Evolutionary conservation across 2,888 invertebrate genomes (phyloP).

Genomic region (Brenthis daphne): DNA sequence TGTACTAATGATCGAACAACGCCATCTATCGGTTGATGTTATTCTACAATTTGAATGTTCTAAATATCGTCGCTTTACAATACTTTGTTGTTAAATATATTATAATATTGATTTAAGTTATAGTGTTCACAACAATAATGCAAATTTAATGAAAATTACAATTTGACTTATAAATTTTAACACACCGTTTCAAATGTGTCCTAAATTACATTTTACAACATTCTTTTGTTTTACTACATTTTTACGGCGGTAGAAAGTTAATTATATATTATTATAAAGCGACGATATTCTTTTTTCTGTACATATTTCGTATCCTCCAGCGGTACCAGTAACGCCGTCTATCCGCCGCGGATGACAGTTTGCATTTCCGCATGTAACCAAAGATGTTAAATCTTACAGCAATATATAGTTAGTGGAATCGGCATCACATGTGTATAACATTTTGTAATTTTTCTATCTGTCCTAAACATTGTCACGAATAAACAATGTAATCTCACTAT

Average conservation of each 20-base stretch:
- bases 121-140: too few species aligned
- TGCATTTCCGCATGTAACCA: conserved; percentile 31
- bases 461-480: conserved; percentile 78
- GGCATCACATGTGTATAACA: conserved; percentile 44
- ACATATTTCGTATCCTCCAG: neutral
- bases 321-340: neutral
- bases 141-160: too few species aligned
- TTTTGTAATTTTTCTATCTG: conserved; percentile 46
- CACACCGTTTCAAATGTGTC: too few species aligned
- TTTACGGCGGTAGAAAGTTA: neutral
- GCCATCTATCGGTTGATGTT: conserved; percentile 11
- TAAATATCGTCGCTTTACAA: conserved; percentile 10
- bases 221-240: too few species aligned
- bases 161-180: too few species aligned
- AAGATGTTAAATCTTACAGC: conserved; percentile 35
- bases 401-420: conserved; percentile 42
- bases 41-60: neutral
- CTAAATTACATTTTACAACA: too few species aligned
- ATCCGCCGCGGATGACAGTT: neutral
- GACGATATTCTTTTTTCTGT: neutral
- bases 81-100: too few species aligned
- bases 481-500: conserved; percentile 74
- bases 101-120: too few species aligned
- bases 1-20: neutral
- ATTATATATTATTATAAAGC: conserved; percentile 6